Evolutionary conservation across 30 jellyfish, hydroid and myxozoan genomes (phyloP), one percentile per base, ranked within the genome.

Genomic region (Haliclystus octoradiatus): DNA sequence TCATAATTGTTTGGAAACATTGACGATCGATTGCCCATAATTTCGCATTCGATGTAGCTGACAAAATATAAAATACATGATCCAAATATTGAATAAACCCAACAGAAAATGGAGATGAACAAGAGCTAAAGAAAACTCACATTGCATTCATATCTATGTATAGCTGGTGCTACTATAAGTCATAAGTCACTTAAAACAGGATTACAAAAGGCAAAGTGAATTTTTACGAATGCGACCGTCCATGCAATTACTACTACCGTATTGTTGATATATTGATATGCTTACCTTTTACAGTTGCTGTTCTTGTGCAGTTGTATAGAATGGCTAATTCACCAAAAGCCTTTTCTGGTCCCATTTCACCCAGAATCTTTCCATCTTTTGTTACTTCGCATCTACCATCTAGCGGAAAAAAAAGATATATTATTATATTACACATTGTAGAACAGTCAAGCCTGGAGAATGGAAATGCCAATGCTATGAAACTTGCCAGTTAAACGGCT

Each of bases 271-370:
- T n/a, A n/a, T n/a, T n/a, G n/a, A 23, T 7, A 23, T 0, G 9
- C 83, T 40, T 77, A 83, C 99, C 99, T 83, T 75, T 63, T 26
- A 92, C 99, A 12, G 99, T 83, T 22, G 99, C 99, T 9, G 99
- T 92, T 75, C 99, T 74, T 28, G 92, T 84, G 69, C 99, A 92
- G 80, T 92, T 92, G 75, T 92, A 92, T 53, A 92, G 69, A 62
- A 92, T 84, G 24, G 99, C 99, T 40, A 92, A 72, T 72, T 92
- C 99, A 26, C 99, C 99, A 51, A 92, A 83, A 0, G 96, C 95
- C 63, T 85, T 92, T 49, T 77, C 95, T 3, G 97, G 90, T 26
- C 93, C 95, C 93, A 92, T 70, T 35, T 82, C 95, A 35, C 96
- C 96, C 22, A 79, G 94, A 0, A 73, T 50, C 52, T 92, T 92